phyloP scores from a whole-genome alignment of 2,113 vertebrate species.

The Danionella cerebrum region DNA sequence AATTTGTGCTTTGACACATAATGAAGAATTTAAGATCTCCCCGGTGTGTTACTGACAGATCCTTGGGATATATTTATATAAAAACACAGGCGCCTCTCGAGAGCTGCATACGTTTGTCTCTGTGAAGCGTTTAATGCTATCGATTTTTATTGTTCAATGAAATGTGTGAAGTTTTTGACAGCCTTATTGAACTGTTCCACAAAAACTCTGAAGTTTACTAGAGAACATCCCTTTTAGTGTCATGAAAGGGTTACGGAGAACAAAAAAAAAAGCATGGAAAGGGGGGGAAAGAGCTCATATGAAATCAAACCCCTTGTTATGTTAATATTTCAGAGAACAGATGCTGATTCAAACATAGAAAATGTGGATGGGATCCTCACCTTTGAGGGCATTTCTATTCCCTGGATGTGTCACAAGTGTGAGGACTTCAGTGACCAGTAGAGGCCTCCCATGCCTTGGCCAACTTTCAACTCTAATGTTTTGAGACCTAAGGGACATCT shows the following conservation, averaged over 20 bases:
- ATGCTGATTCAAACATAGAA: no score
- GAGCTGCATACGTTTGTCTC: conserved; percentile 58
- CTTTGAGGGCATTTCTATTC: conserved; percentile 38
- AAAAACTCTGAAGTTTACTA: conserved; percentile 31
- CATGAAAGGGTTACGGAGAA: not conserved
- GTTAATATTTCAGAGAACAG: no score
- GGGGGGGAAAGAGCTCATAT: conserved; percentile 4
- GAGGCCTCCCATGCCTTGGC: conserved; percentile 94
- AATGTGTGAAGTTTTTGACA: conserved; percentile 64
- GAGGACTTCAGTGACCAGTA: conserved; percentile 72
- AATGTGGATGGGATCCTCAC: no score
- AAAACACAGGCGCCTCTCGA: conserved; percentile 56
- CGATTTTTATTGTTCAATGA: conserved; percentile 66
- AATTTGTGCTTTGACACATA: conserved; percentile 51
- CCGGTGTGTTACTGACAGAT: conserved; percentile 65
- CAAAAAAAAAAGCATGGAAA: conserved; percentile 32
- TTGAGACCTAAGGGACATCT: not conserved
- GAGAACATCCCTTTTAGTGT: conserved; percentile 56
- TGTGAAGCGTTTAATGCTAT: conserved; percentile 69
- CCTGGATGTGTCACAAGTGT: conserved; percentile 50
- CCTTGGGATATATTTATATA: conserved; percentile 49
- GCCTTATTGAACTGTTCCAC: conserved; percentile 59
- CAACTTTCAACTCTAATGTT: conserved; percentile 33
- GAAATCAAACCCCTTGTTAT: no score
- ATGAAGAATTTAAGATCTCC: conserved; percentile 68